Base-by-base conservation (phyloP, 2,888 invertebrate genomes). In the Nephrotoma guestfalica region DNA sequence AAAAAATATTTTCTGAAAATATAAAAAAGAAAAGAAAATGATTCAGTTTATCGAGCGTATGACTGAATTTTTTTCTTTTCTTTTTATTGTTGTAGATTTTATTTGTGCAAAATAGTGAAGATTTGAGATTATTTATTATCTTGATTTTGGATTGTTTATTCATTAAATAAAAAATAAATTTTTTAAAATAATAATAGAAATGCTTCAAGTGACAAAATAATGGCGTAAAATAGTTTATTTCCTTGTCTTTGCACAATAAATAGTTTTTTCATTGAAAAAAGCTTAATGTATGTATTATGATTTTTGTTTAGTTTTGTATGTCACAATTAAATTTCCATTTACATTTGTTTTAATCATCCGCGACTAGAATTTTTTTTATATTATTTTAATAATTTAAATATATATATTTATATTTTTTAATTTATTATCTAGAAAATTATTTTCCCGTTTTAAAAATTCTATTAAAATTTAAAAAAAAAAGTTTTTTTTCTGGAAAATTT, bases 401-500 rank as follows among this genome's bases (percentile, higher is more conserved):
- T 30, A 18, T 83, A 30, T 83, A 30, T 18, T 30, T 83, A 40
- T 40, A 30, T 83, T 83, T 18, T 83, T 30, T 83, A 40, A 83
- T 83, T 83, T 83, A 83, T 83, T 41, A 41, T 41, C 41, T 83
- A 83, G 40, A 41, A 83, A 41, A 1, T 83, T 41, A 83, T 83
- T 83, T 57, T 83, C 40, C 83, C 83, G 83, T 83, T 83, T 83
- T 83, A 41, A 83, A 83, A 83, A 83, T 83, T 83, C 83, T 83
- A 83, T 41, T 41, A 83, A 83, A 83, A 83, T 40, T 83, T 41
- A 83, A 40, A 83, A 83, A 30, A 30, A 83, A 41, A 41, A 15
- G 15, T 57, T 83, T 83, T 83, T 83, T 83, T 83, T 83, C 83
- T 83, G 83, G 83, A 83, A 83, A 83, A 83, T 83, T 57, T 15